A percentile compares a stretch with the other conserved stretches of the same genome.
phyloP scores from a whole-genome alignment of 2,113 vertebrate genomes.

The Melospiza melodia region DNA sequence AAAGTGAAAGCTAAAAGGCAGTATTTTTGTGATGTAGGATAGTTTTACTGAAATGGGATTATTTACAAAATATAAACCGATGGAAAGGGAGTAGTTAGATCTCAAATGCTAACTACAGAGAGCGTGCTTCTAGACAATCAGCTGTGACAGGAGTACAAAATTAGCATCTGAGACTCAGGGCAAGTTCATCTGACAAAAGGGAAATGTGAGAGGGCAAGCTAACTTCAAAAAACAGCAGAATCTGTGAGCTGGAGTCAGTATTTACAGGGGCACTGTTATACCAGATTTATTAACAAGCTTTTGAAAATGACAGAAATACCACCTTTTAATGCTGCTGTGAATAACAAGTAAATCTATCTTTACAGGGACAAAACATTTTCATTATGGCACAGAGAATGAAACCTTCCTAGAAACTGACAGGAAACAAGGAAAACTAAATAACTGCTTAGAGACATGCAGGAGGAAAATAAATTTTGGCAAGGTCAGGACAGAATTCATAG shows the following conservation, averaged over 20 bases:
- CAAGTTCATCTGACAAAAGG: neutral
- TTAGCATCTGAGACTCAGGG: neutral
- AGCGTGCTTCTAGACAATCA: neutral
- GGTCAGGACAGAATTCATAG: constrained; percentile 30
- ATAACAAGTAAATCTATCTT: constrained; percentile 38
- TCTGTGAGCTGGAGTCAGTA: neutral
- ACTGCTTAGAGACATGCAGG: neutral
- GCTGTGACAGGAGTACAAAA: neutral
- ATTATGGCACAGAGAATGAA: constrained; percentile 40
- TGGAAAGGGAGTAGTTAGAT: neutral
- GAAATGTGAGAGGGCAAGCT: neutral
- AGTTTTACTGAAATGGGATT: neutral
- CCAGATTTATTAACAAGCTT: constrained; percentile 38
- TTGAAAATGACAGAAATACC: constrained; percentile 47
- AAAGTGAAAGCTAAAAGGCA: neutral
- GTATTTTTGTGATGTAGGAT: neutral
- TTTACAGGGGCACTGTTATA: neutral
- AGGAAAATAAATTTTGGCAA: constrained; percentile 51
- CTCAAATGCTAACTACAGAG: neutral
- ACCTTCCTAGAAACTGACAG: neutral
- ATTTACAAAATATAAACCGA: neutral
- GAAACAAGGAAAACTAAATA: constrained; percentile 35
- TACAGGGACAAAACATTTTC: constrained; percentile 26
- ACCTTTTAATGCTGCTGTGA: neutral
- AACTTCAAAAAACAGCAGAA: neutral